Conservation (phyloP, 2,113 vertebrate genomes). For the Dromiciops gliroides region DNA sequence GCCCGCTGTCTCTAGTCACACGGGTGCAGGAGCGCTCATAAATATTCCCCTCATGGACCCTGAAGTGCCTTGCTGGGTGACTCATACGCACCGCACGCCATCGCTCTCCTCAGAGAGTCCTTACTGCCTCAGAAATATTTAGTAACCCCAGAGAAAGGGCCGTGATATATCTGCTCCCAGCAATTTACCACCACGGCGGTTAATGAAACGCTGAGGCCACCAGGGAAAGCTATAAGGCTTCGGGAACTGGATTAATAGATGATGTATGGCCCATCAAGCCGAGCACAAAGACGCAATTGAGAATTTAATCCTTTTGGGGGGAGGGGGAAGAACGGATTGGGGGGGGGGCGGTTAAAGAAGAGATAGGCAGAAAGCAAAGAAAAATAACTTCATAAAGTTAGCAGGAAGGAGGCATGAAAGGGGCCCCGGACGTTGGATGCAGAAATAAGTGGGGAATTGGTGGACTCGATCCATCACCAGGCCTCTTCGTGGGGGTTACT, state of each 20-base stretch:
- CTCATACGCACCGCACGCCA: background rate
- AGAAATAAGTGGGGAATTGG: background rate
- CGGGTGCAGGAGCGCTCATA: background rate
- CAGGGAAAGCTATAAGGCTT: background rate
- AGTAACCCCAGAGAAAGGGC: conserved; percentile 13
- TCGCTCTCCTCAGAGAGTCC: background rate
- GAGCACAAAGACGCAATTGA: conserved; percentile 22
- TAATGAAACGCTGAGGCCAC: conserved; percentile 30
- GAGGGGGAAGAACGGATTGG: background rate
- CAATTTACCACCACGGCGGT: background rate
- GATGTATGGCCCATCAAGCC: background rate
- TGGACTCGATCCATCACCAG: background rate
- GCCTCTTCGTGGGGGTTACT: background rate
- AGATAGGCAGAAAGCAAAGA: background rate
- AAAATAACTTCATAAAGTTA: background rate
- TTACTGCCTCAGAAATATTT: background rate
- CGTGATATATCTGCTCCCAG: background rate
- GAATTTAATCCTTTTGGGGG: conserved; percentile 46
- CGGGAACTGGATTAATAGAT: background rate
- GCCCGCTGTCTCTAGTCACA: background rate
- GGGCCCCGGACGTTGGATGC: background rate
- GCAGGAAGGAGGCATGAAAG: background rate
- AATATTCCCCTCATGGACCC: background rate
- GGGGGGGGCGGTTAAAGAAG: background rate
- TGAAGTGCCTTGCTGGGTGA: background rate